Base-by-base conservation (phyloP, 2,888 invertebrate species). In the Chymomyza amoena region DNA sequence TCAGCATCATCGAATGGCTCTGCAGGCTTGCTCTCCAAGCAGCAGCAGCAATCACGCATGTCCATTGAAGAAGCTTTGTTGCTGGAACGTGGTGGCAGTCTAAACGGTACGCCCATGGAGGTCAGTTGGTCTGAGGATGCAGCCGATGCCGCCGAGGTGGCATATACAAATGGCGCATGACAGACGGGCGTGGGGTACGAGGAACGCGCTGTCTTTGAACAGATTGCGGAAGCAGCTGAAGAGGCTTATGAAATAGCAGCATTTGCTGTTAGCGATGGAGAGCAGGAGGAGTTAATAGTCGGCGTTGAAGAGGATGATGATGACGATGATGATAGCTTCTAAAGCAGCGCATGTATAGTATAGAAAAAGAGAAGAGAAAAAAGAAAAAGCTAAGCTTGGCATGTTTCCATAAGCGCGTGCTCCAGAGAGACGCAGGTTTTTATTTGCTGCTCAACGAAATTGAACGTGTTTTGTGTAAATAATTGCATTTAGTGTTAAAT, bases 81-180 rank as follows among this genome's bases (percentile, higher is more conserved):
- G 62, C 76, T 91, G 67, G 89, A 91, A 52, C 90, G 90, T 7
- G 61, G 28, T 10, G 32, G 25, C 70, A 91, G 91, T 73, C 77
- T 91, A 9, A 94, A 93, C 80, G 93, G 90, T 45, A 92, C 92
- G 5, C 92, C 92, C 45, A 92, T 92, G 92, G 92, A 92, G 73
- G 91, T 92, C 10, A 92, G 92, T 77, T 92, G 92, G 92, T 92
- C 92, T 15, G 92, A 92, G 75, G 92, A 92, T 79, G 90, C 88
- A 2, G 90, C 89, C 62, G 87, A 84, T 63, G 76, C 80, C 25
- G 89, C 84, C 65, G 51, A 16, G 13, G 20, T 25, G 6, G 69
- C 68, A 0, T 70, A 68, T 32, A 50, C 74, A 18, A 82, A 79
- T 52, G 77, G 76, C 36, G 90, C 90, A 90, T 92, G 91, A 92